Evolutionary conservation across 2,797 vertebrate species (phyloP).

Genomic region (Geotrypetes seraphini): DNA sequence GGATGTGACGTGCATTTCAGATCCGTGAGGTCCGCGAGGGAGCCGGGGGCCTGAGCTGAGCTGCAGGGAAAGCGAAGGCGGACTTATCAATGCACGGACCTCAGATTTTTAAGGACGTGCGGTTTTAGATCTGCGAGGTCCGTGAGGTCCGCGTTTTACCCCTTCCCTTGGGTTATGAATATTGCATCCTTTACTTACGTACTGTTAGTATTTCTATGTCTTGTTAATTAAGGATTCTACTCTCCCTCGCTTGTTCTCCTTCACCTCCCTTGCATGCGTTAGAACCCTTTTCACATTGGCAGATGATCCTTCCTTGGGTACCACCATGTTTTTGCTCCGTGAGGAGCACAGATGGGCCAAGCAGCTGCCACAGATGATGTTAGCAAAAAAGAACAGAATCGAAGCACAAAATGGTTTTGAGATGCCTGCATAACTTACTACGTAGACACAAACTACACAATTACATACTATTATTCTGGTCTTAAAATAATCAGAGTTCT

Average conservation of each 20-base stretch:
- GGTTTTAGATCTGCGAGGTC: too few species aligned
- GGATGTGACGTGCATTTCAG: too few species aligned
- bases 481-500: constrained; percentile 5
- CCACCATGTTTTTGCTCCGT: background rate
- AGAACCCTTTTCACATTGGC: constrained; percentile 19
- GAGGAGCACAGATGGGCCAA: constrained; percentile 32
- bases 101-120: too few species aligned
- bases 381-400: constrained; percentile 18
- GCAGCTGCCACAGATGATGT: constrained; percentile 44
- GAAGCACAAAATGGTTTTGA: constrained; percentile 26
- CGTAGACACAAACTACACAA: constrained; percentile 5
- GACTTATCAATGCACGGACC: too few species aligned
- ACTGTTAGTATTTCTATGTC: background rate
- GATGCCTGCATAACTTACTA: constrained; percentile 27
- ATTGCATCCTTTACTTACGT: too few species aligned
- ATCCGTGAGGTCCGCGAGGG: too few species aligned
- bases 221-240: background rate
- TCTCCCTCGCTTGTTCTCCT: background rate
- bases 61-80: too few species aligned
- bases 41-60: too few species aligned
- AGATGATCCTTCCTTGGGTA: constrained; percentile 19
- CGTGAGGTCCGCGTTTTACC: too few species aligned
- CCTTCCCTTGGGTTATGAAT: too few species aligned
- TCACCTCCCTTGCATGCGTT: background rate
- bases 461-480: constrained; percentile 4